Evolutionary conservation across 2,888 invertebrate genomes (phyloP).

Genomic region (Caenorhabditis sp.): DNA sequence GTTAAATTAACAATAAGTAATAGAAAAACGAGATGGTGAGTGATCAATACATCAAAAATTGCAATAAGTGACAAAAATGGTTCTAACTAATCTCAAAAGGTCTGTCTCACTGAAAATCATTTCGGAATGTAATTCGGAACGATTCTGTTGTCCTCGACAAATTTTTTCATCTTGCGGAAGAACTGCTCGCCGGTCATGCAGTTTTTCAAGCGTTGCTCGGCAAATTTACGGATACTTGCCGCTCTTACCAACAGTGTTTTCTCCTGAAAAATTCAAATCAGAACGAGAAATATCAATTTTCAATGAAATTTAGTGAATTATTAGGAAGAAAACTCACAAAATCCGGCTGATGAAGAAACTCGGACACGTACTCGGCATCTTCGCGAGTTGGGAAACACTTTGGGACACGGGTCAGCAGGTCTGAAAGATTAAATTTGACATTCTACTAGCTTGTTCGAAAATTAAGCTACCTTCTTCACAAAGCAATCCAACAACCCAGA

Average conservation of each 20-base stretch:
- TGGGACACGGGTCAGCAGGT: constrained; percentile 9
- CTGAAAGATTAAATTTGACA: background rate
- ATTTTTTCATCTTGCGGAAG: constrained; percentile 9
- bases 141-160: background rate
- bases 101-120: too few relatives aligned
- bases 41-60: too few relatives aligned
- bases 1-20: too few relatives aligned
- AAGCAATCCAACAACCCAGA: background rate
- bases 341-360: background rate
- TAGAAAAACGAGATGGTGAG: too few relatives aligned
- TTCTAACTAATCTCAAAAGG: too few relatives aligned
- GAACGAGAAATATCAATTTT: background rate
- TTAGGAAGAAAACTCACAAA: constrained; percentile 1
- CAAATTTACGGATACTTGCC: background rate
- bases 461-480: constrained; percentile 1
- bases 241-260: constrained; percentile 1
- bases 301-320: background rate
- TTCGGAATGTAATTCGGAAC: constrained; percentile 5
- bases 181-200: constrained; percentile 11
- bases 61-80: too few relatives aligned
- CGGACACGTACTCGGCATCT: constrained; percentile 7
- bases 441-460: background rate
- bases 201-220: background rate
- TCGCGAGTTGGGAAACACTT: constrained; percentile 1
- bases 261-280: background rate